Conservation (phyloP, 2,113 vertebrate species). For the Corapipo altera region DNA sequence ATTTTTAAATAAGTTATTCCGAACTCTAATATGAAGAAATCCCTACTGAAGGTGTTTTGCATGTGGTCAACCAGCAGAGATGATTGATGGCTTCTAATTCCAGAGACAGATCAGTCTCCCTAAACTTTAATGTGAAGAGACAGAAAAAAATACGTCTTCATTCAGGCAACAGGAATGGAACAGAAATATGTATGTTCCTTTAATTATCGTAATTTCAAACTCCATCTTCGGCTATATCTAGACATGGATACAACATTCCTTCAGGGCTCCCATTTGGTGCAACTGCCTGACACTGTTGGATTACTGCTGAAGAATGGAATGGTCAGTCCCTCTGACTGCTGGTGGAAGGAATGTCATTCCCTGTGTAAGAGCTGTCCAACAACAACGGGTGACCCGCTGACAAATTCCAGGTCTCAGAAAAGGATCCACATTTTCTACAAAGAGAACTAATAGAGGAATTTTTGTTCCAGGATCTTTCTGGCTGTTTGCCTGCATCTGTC, state of each 20-base stretch:
- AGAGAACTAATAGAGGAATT: neutral
- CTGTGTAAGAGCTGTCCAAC: neutral
- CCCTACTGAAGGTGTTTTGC: neutral
- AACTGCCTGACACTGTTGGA: neutral
- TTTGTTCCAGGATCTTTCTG: neutral
- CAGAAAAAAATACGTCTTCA: neutral
- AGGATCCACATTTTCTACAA: neutral
- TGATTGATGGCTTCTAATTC: neutral
- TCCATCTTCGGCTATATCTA: neutral
- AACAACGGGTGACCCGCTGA: neutral
- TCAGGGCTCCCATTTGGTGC: neutral
- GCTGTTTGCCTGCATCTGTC: neutral
- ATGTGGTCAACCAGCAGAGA: neutral
- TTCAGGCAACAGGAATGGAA: neutral
- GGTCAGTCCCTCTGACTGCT: neutral
- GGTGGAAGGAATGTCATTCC: constrained; percentile 15
- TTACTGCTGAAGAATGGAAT: constrained; percentile 24
- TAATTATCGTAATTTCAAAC: neutral
- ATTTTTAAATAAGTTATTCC: neutral
- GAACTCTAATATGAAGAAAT: neutral
- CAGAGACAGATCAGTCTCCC: neutral
- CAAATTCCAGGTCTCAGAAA: neutral
- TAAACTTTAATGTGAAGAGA: neutral
- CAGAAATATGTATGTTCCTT: neutral
- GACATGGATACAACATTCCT: neutral